Percentiles rank a stretch among this genome's conserved stretches.
phyloP scores from a whole-genome alignment of 2,113 vertebrate genomes.

The Penelope pileata region DNA sequence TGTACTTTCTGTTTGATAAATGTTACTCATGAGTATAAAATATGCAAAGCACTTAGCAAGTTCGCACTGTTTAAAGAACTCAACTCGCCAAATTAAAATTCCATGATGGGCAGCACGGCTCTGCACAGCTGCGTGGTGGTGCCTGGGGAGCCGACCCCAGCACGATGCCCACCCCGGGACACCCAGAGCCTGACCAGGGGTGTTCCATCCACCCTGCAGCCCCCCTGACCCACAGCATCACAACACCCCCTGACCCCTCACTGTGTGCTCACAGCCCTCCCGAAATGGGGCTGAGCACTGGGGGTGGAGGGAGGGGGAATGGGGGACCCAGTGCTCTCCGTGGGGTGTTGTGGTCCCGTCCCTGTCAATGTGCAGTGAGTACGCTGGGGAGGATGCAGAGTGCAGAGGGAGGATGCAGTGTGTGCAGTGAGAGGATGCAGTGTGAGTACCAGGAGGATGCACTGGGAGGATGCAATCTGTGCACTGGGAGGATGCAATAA shows the following conservation, averaged over 20 bases:
- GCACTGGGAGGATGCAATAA: not conserved
- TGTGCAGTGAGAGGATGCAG: not conserved
- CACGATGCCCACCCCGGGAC: rapidly evolving
- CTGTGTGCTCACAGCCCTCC: not conserved
- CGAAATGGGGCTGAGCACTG: not conserved
- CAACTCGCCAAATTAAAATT: slow-evolving; percentile 64
- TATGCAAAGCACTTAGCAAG: slow-evolving; percentile 69
- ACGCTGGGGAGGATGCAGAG: not conserved
- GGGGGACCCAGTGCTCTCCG: rapidly evolving
- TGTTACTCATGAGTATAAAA: slow-evolving; percentile 64
- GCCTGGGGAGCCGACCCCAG: not conserved
- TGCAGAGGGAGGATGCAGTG: not conserved
- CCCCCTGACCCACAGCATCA: not conserved
- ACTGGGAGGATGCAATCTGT: not conserved
- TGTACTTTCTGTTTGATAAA: slow-evolving; percentile 70
- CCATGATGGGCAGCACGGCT: not conserved
- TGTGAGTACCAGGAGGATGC: not conserved
- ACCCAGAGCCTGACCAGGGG: not conserved
- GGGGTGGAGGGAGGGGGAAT: rapidly evolving
- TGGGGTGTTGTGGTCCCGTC: not conserved
- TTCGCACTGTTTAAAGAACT: slow-evolving; percentile 72
- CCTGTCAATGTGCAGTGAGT: not conserved
- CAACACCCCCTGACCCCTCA: not conserved
- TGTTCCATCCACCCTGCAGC: not conserved
- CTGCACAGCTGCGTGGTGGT: not conserved